These are phyloP conservation scores for Cassiopea xamachana DNA, from an alignment of 30 jellyfish, hydroid and myxozoan species.

Conservation along the genomic window DNA sequence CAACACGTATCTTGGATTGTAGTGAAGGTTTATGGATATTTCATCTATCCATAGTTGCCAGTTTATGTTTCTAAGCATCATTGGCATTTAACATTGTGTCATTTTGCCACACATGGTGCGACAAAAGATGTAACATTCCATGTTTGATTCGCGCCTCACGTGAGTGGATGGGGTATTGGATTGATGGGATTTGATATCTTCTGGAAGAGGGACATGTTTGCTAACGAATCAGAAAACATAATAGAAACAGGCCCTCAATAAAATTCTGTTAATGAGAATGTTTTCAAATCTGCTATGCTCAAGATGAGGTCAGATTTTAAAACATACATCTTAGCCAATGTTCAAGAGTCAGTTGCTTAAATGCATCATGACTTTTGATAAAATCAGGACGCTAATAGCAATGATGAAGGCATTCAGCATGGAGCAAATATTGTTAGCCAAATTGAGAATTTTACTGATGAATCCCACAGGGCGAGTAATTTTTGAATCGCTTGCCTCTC, in stretches of 20 bases:
- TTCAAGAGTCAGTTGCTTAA: slow-evolving; percentile 43
- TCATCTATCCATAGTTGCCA: slow-evolving; percentile 8
- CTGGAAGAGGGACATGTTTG: slow-evolving; percentile 18
- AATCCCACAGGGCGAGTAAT: neutral
- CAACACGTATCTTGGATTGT: slow-evolving; percentile 51
- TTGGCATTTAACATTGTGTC: slow-evolving; percentile 5
- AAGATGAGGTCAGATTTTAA: slow-evolving; percentile 30
- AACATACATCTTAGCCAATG: slow-evolving; percentile 38
- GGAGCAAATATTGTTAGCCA: slow-evolving; percentile 16
- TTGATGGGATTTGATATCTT: neutral
- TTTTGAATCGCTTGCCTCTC: slow-evolving; percentile 30
- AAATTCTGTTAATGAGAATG: slow-evolving; percentile 11
- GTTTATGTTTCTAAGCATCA: slow-evolving; percentile 24
- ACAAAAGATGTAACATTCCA: slow-evolving; percentile 8
- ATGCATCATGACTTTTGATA: slow-evolving; percentile 31
- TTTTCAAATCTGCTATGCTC: slow-evolving; percentile 25
- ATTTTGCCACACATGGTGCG: slow-evolving; percentile 33
- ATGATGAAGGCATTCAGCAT: slow-evolving; percentile 8
- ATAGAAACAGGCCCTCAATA: slow-evolving; percentile 15
- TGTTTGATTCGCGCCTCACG: slow-evolving; percentile 48
- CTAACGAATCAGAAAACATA: slow-evolving; percentile 8
- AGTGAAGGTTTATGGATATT: neutral
- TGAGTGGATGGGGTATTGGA: slow-evolving; percentile 19
- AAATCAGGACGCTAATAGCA: slow-evolving; percentile 17
- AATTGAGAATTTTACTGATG: neutral